Evolutionary conservation across 2,888 invertebrate genomes (phyloP).

Genomic region (Slavum lentiscoides): DNA sequence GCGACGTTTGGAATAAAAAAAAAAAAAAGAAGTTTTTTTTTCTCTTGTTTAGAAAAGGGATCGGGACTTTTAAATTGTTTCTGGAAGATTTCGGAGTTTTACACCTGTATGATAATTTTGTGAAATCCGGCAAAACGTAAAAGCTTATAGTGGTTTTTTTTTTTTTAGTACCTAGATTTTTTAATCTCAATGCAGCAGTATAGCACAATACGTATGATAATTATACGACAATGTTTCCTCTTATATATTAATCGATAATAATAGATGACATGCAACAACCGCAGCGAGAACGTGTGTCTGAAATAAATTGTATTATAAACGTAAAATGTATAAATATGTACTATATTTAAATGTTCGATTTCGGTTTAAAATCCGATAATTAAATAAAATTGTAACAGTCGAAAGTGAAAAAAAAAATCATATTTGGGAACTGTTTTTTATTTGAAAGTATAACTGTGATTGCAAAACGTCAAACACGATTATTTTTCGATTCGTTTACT

Average conservation of each 20-base stretch:
- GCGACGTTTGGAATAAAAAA: slow-evolving; percentile 14
- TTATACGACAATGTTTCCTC: not conserved
- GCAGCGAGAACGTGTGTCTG: too few relatives aligned
- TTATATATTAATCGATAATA: not conserved
- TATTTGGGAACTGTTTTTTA: too few relatives aligned
- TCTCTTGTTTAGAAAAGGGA: slow-evolving; percentile 31
- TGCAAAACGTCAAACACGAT: too few relatives aligned
- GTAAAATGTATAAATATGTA: too few relatives aligned
- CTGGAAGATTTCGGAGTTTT: slow-evolving; percentile 27
- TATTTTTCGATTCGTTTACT: too few relatives aligned
- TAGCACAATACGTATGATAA: not conserved
- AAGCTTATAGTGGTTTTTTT: slow-evolving; percentile 2
- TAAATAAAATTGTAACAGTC: too few relatives aligned
- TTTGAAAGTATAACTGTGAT: too few relatives aligned
- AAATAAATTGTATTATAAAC: too few relatives aligned
- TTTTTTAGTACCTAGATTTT: not conserved
- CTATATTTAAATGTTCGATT: too few relatives aligned
- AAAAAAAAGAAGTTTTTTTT: slow-evolving; percentile 12
- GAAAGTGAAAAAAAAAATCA: too few relatives aligned
- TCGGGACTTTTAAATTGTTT: slow-evolving; percentile 45
- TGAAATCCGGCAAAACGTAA: not conserved
- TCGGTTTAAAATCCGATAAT: too few relatives aligned
- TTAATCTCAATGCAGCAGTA: not conserved
- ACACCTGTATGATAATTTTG: slow-evolving; percentile 39
- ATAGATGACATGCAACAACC: too few relatives aligned